Evolutionary conservation across 2,888 invertebrate species (phyloP).

Genomic region (Arge pagana): DNA sequence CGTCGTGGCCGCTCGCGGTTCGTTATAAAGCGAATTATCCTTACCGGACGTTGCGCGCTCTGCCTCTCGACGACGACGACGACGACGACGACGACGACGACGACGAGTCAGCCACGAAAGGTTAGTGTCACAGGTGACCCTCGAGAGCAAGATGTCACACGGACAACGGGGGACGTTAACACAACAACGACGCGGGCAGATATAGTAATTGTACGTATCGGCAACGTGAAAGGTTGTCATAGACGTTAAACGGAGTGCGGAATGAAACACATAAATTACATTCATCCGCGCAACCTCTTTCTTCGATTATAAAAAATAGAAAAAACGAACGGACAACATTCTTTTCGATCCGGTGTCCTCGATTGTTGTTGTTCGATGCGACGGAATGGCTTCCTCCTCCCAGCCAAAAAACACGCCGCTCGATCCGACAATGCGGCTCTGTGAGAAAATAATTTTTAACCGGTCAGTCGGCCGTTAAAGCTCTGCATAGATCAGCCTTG

Average conservation of each 20-base stretch:
- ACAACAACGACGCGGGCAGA: conserved; percentile 12
- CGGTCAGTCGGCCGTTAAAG: too few species aligned
- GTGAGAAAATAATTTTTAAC: too few species aligned
- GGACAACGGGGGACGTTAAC: conserved; percentile 16
- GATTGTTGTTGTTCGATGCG: too few species aligned
- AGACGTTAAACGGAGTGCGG: conserved; percentile 10
- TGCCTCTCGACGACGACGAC: conserved; percentile 20
- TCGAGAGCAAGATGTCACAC: conserved; percentile 16
- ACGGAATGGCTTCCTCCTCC: too few species aligned
- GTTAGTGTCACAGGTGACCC: conserved; percentile 21
- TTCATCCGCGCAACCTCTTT: too few species aligned
- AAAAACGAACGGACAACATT: too few species aligned
- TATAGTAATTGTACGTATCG: background rate
- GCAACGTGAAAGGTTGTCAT: conserved; percentile 9
- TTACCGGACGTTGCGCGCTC: conserved; percentile 21
- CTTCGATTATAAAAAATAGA: too few species aligned
- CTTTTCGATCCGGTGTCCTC: too few species aligned
- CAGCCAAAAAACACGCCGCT: too few species aligned
- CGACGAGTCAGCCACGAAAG: conserved; percentile 25
- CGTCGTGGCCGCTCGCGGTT: conserved; percentile 27
- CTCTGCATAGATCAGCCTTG: too few species aligned
- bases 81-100: conserved; percentile 22
- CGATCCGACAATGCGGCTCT: too few species aligned
- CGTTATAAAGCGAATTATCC: conserved; percentile 36
- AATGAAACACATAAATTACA: too few species aligned